Evolutionary conservation across 2,888 invertebrate genomes (phyloP), one percentile per base, ranked within the genome.

Genomic region (Habrosyne pyritoides): DNA sequence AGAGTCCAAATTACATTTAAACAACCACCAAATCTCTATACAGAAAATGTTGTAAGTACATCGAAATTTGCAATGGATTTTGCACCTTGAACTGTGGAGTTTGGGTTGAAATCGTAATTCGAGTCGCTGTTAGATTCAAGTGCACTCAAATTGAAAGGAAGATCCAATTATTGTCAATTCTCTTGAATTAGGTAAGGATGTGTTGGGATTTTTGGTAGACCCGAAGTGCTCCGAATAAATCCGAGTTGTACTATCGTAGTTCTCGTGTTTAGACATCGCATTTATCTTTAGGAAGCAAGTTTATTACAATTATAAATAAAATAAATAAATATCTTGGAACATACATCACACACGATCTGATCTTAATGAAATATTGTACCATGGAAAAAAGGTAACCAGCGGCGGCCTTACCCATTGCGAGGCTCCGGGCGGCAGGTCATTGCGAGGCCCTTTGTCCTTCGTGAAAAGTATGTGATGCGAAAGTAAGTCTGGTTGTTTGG

Each of bases 81-180:
- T 6, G 10, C 5, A 50, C 18, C 2, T 10, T 50, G 14, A 10
- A 0, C 2, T 5, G 28, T 50, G n/a, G 50, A 30, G 28, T 50
- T 50, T 50, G 28, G 28, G 18, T 28, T 28, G 50, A 50, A 7
- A 55, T 54, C 59, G 63, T 8, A 33, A 14, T 0, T 57, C 53
- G 12, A 22, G n/a, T 1, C 6, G 10, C 18, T 21, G 42, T 53
- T 50, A 46, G 52, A 53, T 61, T 74, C 73, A 74, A 81, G 76
- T 80, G 77, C 79, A 78, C 64, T 78, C 70, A 67, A 77, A 75
- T 75, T 72, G 71, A 66, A 70, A 87, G 88, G 87, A 87, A 84
- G 83, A 61, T n/a, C 69, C 88, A 87, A 87, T 87, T 87, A 86
- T 75, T 71, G 71, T 65, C 87, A 87, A 87, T 87, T 86, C 77